Evolutionary conservation across 2,797 vertebrate species (phyloP).

Genomic region (Anguilla obscura): DNA sequence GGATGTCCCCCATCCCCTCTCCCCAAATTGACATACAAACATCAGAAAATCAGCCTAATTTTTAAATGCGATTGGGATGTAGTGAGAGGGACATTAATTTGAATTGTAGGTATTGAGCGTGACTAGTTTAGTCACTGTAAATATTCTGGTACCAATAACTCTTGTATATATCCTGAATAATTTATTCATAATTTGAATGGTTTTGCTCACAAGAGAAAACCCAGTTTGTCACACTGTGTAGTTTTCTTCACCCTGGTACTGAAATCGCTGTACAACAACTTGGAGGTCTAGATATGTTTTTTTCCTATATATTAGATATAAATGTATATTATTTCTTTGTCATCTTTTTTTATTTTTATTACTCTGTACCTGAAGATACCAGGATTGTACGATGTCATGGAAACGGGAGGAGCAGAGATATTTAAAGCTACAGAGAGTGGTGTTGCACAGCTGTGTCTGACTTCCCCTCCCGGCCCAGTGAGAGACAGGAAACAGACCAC

Average conservation of each 20-base stretch:
- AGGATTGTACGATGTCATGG: background rate
- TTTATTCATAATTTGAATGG: constrained; percentile 70
- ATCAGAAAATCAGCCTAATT: background rate
- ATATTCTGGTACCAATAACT: constrained; percentile 64
- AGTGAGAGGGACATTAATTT: background rate
- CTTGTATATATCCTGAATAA: constrained; percentile 69
- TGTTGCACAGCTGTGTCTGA: background rate
- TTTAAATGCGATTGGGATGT: background rate
- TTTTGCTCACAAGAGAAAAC: constrained; percentile 37
- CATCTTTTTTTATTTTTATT: background rate
- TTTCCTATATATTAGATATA: background rate
- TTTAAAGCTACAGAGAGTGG: background rate
- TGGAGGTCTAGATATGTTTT: constrained; percentile 49
- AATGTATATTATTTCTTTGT: constrained; percentile 12
- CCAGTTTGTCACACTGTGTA: background rate
- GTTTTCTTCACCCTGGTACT: constrained; percentile 35
- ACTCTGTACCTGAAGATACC: constrained; percentile 19
- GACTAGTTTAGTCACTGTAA: constrained; percentile 57
- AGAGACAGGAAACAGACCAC: background rate
- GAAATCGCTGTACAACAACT: constrained; percentile 39
- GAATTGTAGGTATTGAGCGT: constrained; percentile 7
- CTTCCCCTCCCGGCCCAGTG: background rate
- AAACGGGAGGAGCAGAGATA: background rate
- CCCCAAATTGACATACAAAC: background rate
- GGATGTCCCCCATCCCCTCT: background rate